Percentiles rank a stretch among this genome's conserved stretches.
These are phyloP conservation scores for Dicyrtoma fusca DNA, from an alignment of 2,888 invertebrate genomes.

Conservation along the genomic window DNA sequence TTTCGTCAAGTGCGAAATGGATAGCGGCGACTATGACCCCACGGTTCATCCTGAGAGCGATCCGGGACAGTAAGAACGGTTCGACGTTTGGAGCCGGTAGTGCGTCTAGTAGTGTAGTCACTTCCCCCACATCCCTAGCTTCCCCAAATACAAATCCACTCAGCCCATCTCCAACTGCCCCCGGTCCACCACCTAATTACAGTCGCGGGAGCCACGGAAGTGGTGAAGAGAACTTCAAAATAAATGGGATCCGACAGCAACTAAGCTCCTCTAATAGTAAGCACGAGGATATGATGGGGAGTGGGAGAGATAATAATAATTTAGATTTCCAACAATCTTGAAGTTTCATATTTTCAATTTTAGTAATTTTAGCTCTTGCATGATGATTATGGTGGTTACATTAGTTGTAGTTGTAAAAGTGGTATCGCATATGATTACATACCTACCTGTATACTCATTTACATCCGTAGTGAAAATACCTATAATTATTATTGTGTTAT, in stretches of 20 bases:
- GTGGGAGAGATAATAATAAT: neutral
- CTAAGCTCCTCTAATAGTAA: neutral
- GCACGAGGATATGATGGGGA: neutral
- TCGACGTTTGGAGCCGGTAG: neutral
- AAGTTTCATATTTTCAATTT: neutral
- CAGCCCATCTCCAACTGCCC: neutral
- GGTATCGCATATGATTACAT: too few relatives aligned
- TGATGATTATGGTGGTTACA: neutral
- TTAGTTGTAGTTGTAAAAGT: too few relatives aligned
- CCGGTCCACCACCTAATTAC: neutral
- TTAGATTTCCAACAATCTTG: neutral
- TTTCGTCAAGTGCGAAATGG: conserved; percentile 50
- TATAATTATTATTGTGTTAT: too few relatives aligned
- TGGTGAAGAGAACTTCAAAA: conserved; percentile 19
- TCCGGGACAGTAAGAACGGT: conserved; percentile 44
- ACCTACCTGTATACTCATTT: too few relatives aligned
- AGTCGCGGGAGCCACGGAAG: neutral
- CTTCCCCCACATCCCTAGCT: neutral
- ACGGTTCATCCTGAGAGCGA: conserved; percentile 47
- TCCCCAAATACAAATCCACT: neutral
- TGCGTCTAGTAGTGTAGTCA: too few relatives aligned
- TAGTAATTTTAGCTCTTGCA: neutral
- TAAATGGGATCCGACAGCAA: conserved; percentile 8
- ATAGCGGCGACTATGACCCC: conserved; percentile 54
- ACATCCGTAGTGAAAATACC: too few relatives aligned